Percentiles rank a stretch among this genome's conserved stretches.
Evolutionary conservation across 1,140 invertebrate species (phyloP).

Genomic region (Cyclargus thomasi): DNA sequence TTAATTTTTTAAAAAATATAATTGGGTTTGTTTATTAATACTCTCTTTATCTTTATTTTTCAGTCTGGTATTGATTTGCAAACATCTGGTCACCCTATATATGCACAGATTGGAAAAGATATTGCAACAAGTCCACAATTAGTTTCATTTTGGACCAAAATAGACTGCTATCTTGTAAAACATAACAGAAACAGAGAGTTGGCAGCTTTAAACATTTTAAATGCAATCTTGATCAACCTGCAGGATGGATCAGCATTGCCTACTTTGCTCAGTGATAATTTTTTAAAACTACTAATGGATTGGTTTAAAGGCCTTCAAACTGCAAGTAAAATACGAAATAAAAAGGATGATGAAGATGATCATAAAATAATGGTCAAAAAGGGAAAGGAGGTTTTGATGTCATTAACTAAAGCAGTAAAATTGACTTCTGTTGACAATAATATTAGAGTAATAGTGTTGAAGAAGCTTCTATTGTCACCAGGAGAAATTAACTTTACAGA

Average conservation of each 20-base stretch:
- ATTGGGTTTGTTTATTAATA: constrained; percentile 16
- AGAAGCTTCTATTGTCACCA: constrained; percentile 79
- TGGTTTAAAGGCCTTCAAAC: constrained; percentile 74
- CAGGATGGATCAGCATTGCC: constrained; percentile 70
- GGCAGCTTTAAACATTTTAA: constrained; percentile 73
- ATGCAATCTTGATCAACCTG: constrained; percentile 70
- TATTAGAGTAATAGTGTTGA: constrained; percentile 75
- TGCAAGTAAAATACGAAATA: constrained; percentile 61
- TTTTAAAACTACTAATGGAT: constrained; percentile 76
- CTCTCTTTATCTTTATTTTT: constrained; percentile 34
- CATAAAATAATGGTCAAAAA: constrained; percentile 75
- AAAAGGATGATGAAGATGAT: constrained; percentile 65
- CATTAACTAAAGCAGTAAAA: constrained; percentile 71
- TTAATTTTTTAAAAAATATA: neutral
- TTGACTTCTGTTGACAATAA: constrained; percentile 68
- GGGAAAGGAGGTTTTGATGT: constrained; percentile 74
- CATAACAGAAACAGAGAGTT: constrained; percentile 78
- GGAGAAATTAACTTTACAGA: constrained; percentile 84
- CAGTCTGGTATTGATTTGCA: constrained; percentile 77
- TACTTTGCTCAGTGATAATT: constrained; percentile 73
- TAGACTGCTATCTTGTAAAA: constrained; percentile 76
- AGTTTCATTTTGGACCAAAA: constrained; percentile 73
- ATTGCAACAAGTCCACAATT: constrained; percentile 69
- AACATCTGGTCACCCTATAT: constrained; percentile 77
- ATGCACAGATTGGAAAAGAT: constrained; percentile 74